Percentiles rank a stretch among this genome's conserved stretches.
phyloP scores from a whole-genome alignment of 1,140 invertebrate genomes.

The Temnothorax longispinosus region DNA sequence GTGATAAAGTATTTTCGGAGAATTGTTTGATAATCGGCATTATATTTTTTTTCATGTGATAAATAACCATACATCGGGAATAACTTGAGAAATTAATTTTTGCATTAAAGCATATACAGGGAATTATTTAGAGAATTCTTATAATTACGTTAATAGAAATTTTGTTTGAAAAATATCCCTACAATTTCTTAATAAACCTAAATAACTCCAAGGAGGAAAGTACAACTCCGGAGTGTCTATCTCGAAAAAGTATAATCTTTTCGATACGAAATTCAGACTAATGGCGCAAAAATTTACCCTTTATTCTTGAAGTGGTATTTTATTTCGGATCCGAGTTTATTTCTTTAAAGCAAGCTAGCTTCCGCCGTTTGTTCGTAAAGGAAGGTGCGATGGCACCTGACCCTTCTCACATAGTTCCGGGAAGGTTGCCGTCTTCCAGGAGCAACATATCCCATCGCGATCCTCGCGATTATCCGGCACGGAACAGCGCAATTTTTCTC shows the following conservation, averaged over 20 bases:
- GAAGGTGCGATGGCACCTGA: slow-evolving; percentile 32
- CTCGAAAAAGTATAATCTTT: neutral
- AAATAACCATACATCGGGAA: neutral
- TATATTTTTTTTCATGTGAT: neutral
- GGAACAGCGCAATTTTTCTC: slow-evolving; percentile 42
- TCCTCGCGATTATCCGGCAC: slow-evolving; percentile 38
- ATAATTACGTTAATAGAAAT: neutral
- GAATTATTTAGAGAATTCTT: neutral
- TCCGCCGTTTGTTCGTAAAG: neutral
- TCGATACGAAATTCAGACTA: neutral
- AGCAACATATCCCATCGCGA: slow-evolving; percentile 29
- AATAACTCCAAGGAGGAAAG: neutral
- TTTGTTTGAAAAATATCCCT: neutral
- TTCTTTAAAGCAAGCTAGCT: slow-evolving; percentile 11
- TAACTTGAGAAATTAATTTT: neutral
- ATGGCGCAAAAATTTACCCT: slow-evolving; percentile 9
- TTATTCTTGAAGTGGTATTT: neutral
- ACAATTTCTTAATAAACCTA: too few species aligned
- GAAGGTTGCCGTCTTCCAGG: slow-evolving; percentile 18
- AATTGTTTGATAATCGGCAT: neutral
- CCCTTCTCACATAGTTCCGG: slow-evolving; percentile 28
- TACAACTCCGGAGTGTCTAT: neutral
- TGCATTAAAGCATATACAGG: neutral
- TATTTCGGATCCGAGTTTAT: neutral
- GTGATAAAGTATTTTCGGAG: neutral